Conservation (phyloP, 2,113 vertebrate genomes). For the Todiramphus saurophagus region DNA sequence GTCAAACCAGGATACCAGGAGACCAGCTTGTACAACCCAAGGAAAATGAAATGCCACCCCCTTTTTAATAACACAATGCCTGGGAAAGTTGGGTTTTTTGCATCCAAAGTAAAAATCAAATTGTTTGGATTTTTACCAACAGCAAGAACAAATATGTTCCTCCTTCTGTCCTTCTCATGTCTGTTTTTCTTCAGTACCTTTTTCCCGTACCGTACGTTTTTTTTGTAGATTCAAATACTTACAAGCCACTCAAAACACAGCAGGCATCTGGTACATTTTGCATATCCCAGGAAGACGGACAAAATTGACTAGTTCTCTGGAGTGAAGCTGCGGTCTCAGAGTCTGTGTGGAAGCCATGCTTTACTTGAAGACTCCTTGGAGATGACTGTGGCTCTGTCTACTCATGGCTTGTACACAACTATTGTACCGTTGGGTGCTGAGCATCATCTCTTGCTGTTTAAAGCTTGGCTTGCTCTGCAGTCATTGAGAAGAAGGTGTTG, state of each 20-base stretch:
- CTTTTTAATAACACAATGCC: not conserved
- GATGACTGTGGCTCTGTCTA: not conserved
- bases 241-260: not conserved
- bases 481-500: not conserved
- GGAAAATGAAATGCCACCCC: not conserved
- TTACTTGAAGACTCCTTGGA: not conserved
- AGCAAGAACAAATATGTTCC: slow-evolving; percentile 50
- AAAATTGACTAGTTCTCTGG: not conserved
- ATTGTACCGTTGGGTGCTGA: rapidly evolving
- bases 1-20: not conserved
- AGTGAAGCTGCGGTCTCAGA: not conserved
- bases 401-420: not conserved
- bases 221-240: not conserved
- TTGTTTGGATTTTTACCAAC: slow-evolving; percentile 31
- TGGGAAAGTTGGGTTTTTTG: not conserved
- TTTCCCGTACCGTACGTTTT: not conserved
- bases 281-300: not conserved
- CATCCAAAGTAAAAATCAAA: not conserved
- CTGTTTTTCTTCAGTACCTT: slow-evolving; percentile 15
- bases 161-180: slow-evolving; percentile 7
- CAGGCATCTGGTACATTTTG: not conserved
- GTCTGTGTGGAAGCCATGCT: not conserved
- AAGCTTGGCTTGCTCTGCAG: not conserved
- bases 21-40: not conserved
- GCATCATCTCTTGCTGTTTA: not conserved